These are phyloP conservation scores for Hyposmocoma kahamanoa DNA, from an alignment of 1,140 invertebrate genomes.

Conservation along the genomic window DNA sequence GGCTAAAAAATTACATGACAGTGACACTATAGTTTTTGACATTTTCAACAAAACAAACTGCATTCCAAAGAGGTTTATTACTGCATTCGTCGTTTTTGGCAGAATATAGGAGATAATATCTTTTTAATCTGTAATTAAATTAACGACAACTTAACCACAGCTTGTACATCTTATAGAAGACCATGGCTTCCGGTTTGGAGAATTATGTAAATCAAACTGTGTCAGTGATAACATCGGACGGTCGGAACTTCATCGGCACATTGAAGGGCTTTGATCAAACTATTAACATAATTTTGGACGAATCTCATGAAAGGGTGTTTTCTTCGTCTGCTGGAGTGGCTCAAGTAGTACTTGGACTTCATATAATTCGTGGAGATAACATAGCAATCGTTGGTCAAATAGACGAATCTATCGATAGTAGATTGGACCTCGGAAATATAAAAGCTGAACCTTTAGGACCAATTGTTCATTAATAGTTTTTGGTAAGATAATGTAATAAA, in stretches of 20 bases:
- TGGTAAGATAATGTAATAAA: conserved; percentile 1
- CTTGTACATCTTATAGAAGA: too few species aligned
- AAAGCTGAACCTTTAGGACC: conserved; percentile 92
- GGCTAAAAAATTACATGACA: too few species aligned
- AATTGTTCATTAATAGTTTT: conserved; percentile 81
- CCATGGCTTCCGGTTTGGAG: conserved; percentile 88
- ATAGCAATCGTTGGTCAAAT: conserved; percentile 95
- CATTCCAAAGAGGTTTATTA: too few species aligned
- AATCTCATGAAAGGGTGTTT: conserved; percentile 98
- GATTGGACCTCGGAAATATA: conserved; percentile 88
- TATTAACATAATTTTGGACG: conserved; percentile 97
- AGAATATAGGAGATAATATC: too few species aligned
- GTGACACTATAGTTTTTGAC: too few species aligned
- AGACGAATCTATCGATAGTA: conserved; percentile 91
- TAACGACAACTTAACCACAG: too few species aligned
- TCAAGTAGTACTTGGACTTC: conserved; percentile 96
- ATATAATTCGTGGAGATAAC: conserved; percentile 98
- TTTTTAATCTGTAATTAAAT: too few species aligned
- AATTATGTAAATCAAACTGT: conserved; percentile 93
- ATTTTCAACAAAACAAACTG: too few species aligned
- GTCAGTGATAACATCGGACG: conserved; percentile 95
- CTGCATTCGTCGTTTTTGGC: too few species aligned
- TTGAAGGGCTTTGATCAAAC: conserved; percentile 94
- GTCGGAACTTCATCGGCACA: conserved; percentile 94
- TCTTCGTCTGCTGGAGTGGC: conserved; percentile 93